Evolutionary conservation across 2,888 invertebrate species (phyloP).

Genomic region (Cryptus viduatorius): DNA sequence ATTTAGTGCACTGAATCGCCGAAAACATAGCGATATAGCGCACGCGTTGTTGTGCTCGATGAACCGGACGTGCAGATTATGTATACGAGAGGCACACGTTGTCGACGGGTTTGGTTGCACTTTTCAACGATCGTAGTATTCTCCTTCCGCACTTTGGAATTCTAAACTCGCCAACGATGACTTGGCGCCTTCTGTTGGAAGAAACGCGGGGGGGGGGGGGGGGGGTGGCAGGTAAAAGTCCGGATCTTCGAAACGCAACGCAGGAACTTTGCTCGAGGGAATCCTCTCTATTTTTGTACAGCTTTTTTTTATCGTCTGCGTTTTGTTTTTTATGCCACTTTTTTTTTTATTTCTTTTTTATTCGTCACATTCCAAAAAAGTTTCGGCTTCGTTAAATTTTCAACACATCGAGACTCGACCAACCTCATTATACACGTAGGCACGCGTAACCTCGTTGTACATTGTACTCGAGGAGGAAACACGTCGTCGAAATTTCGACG

Average conservation of each 20-base stretch:
- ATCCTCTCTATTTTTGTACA: not conserved
- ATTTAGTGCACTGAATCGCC: too few species aligned
- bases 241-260: not conserved
- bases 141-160: slow-evolving; percentile 17
- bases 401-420: not conserved
- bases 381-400: not conserved
- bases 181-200: not conserved
- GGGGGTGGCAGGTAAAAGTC: not conserved
- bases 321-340: too few species aligned
- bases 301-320: not conserved
- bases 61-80: slow-evolving; percentile 49
- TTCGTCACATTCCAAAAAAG: not conserved
- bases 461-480: not conserved
- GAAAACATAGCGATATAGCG: too few species aligned
- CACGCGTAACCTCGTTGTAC: not conserved
- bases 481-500: not conserved
- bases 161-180: slow-evolving; percentile 11
- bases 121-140: slow-evolving; percentile 1
- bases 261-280: not conserved
- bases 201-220: not conserved
- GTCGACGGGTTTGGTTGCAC: not conserved
- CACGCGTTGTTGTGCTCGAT: slow-evolving; percentile 23
- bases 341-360: not conserved
- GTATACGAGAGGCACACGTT: not conserved
- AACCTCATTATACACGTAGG: not conserved